These are phyloP conservation scores for Aporophyla nigra DNA, from an alignment of 2,888 invertebrate species.

Conservation along the genomic window DNA sequence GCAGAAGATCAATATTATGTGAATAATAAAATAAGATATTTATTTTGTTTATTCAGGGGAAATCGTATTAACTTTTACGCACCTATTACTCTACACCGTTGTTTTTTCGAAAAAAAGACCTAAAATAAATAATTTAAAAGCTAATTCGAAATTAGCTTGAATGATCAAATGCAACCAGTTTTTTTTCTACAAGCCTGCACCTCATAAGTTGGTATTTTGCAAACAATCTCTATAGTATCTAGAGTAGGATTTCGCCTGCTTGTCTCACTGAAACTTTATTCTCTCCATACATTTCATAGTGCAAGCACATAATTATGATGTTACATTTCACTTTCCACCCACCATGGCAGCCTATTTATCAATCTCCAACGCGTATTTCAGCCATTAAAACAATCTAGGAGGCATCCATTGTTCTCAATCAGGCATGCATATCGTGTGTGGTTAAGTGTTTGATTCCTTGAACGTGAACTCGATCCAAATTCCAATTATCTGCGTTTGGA, in stretches of 20 bases:
- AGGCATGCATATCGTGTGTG: slow-evolving; percentile 64
- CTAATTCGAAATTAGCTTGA: neutral
- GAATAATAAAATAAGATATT: neutral
- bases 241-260: neutral
- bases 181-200: neutral
- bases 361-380: slow-evolving; percentile 1
- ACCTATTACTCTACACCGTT: neutral
- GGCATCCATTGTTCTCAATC: slow-evolving; percentile 65
- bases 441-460: slow-evolving; percentile 69
- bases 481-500: slow-evolving; percentile 73
- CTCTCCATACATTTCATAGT: neutral
- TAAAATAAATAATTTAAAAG: neutral
- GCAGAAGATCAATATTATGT: neutral
- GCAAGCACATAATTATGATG: neutral
- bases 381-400: slow-evolving; percentile 46
- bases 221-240: neutral
- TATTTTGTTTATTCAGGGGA: neutral
- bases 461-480: slow-evolving; percentile 73
- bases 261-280: neutral
- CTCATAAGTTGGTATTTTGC: neutral
- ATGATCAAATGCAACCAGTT: neutral
- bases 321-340: neutral
- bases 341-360: neutral
- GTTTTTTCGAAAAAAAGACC: neutral
- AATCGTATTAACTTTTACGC: neutral